phyloP scores from a whole-genome alignment of 2,888 invertebrate genomes.

The Pardosa pseudoannulata region DNA sequence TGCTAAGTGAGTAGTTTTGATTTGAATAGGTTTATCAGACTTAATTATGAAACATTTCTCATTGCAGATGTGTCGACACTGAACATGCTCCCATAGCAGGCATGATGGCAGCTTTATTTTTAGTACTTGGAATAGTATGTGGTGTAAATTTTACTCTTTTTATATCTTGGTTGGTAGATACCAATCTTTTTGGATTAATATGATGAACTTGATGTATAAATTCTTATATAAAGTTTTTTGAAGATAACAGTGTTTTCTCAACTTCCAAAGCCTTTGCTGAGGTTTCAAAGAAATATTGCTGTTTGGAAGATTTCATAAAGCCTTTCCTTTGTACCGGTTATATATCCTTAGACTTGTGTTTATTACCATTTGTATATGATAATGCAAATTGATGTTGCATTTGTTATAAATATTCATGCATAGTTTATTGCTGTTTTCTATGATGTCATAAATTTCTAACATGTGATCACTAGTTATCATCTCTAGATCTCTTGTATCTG shows the following conservation, averaged over 20 bases:
- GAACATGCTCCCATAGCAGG: slow-evolving; percentile 91
- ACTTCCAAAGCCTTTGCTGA: slow-evolving; percentile 31
- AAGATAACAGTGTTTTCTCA: slow-evolving; percentile 13
- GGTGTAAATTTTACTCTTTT: slow-evolving; percentile 88
- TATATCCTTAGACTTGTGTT: slow-evolving; percentile 40
- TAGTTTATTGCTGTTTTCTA: slow-evolving; percentile 66
- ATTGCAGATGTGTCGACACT: slow-evolving; percentile 86
- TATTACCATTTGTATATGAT: slow-evolving; percentile 44
- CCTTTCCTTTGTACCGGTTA: slow-evolving; percentile 28
- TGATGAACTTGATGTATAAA: not conserved
- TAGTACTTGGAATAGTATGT: slow-evolving; percentile 90
- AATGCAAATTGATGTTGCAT: slow-evolving; percentile 38
- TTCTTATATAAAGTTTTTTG: slow-evolving; percentile 11
- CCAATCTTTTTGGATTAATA: slow-evolving; percentile 52
- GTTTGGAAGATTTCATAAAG: slow-evolving; percentile 10
- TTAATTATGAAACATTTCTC: too few species aligned
- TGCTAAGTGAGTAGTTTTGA: too few species aligned
- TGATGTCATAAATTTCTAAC: slow-evolving; percentile 13
- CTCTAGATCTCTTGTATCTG: not conserved
- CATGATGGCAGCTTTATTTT: slow-evolving; percentile 95
- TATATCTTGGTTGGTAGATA: slow-evolving; percentile 82
- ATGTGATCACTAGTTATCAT: not conserved
- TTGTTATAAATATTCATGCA: slow-evolving; percentile 56
- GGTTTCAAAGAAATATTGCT: slow-evolving; percentile 18
- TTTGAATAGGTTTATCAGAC: too few species aligned